phyloP scores from a whole-genome alignment of 1,140 invertebrate genomes.

The Lamellibrachia luymesi region DNA sequence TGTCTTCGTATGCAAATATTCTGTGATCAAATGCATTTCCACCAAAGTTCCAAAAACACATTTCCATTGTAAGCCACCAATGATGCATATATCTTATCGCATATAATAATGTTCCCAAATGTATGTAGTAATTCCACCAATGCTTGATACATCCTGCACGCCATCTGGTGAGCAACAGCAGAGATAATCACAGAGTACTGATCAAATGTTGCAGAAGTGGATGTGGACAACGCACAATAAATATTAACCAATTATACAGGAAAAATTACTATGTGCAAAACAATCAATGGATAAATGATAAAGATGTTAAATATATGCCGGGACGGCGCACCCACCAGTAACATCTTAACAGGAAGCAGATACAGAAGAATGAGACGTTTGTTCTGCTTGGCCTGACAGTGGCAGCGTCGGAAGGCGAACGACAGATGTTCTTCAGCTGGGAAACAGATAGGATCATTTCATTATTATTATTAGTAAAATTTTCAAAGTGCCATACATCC shows the following conservation, averaged over 20 bases:
- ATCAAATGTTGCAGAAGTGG: neutral
- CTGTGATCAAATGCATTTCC: too few relatives aligned
- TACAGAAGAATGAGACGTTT: conserved; percentile 94
- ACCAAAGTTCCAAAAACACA: too few relatives aligned
- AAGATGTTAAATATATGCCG: neutral
- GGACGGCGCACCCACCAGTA: conserved; percentile 63
- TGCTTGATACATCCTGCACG: too few relatives aligned
- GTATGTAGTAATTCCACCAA: too few relatives aligned
- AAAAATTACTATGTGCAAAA: too few relatives aligned
- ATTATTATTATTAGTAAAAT: too few relatives aligned
- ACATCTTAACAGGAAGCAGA: conserved; percentile 95
- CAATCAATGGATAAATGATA: too few relatives aligned
- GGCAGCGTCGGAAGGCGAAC: conserved; percentile 90
- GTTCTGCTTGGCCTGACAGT: conserved; percentile 78
- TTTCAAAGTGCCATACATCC: too few relatives aligned
- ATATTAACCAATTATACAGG: too few relatives aligned
- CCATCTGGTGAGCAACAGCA: neutral
- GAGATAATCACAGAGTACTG: neutral
- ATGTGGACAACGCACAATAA: neutral
- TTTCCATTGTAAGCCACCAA: too few relatives aligned
- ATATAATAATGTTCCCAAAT: neutral
- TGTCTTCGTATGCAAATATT: too few relatives aligned
- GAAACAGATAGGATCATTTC: neutral
- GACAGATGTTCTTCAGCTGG: conserved; percentile 86
- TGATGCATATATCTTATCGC: too few relatives aligned